Percentiles rank a stretch among this genome's conserved stretches.
These are phyloP conservation scores for Brachymystax lenok DNA, from an alignment of 2,797 vertebrate species.

Conservation along the genomic window DNA sequence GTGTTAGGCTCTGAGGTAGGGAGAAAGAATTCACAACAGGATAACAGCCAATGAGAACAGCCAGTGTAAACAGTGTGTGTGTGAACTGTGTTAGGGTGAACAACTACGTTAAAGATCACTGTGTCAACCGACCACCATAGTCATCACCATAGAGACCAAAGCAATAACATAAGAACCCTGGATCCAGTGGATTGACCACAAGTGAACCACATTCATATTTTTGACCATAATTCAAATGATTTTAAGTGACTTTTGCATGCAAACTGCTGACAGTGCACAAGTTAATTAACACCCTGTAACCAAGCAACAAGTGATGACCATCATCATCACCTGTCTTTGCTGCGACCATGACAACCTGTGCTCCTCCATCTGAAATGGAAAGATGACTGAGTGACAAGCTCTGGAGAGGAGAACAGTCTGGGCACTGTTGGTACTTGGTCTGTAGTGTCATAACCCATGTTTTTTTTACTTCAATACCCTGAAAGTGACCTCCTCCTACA, in stretches of 20 bases:
- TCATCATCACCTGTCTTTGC: constrained; percentile 44
- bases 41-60: neutral
- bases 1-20: constrained; percentile 55
- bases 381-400: neutral
- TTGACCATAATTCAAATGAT: neutral
- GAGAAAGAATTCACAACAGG: constrained; percentile 1
- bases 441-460: neutral
- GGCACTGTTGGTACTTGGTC: neutral
- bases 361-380: constrained; percentile 73
- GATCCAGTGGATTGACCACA: neutral
- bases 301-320: constrained; percentile 40
- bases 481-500: neutral
- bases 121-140: neutral
- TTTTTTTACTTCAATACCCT: neutral
- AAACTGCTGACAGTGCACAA: neutral
- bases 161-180: neutral
- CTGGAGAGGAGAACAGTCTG: neutral
- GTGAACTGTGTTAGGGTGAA: neutral
- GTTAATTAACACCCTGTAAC: constrained; percentile 7
- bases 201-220: neutral
- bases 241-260: neutral
- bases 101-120: neutral
- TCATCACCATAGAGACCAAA: neutral
- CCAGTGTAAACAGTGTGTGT: too few species aligned
- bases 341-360: constrained; percentile 54